Percentiles rank a stretch among this genome's conserved stretches.
Conservation (phyloP, 2,888 invertebrate species). For the Eubasilissa splendida region DNA sequence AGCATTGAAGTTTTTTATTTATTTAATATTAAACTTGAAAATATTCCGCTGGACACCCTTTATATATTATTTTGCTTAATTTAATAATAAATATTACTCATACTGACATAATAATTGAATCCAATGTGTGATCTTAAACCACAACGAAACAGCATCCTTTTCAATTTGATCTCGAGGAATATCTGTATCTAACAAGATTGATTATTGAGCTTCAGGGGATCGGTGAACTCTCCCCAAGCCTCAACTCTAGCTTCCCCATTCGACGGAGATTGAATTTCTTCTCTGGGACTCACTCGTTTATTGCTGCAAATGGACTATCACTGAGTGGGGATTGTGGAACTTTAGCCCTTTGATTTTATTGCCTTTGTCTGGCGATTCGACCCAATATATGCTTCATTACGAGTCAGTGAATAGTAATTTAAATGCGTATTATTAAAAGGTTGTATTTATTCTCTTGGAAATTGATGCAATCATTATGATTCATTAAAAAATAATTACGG, state of each 20-base stretch:
- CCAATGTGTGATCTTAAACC: not conserved
- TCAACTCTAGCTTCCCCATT: not conserved
- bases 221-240: conserved; percentile 2
- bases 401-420: conserved; percentile 18
- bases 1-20: too few species aligned
- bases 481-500: too few species aligned
- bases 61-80: too few species aligned
- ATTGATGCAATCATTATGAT: too few species aligned
- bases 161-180: conserved; percentile 39
- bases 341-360: conserved; percentile 40
- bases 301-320: conserved; percentile 34
- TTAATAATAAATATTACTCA: too few species aligned
- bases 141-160: conserved; percentile 15
- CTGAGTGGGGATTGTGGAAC: conserved; percentile 8
- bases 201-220: conserved; percentile 41
- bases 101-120: too few species aligned
- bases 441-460: too few species aligned
- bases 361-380: conserved; percentile 14
- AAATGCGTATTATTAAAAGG: not conserved
- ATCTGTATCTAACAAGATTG: conserved; percentile 54
- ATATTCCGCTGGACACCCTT: too few species aligned
- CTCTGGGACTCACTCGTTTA: conserved; percentile 27
- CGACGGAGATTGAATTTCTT: conserved; percentile 30
- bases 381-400: not conserved
- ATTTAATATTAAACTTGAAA: too few species aligned